Conservation (phyloP, 2,888 invertebrate species). For the Leucoma salicis region DNA sequence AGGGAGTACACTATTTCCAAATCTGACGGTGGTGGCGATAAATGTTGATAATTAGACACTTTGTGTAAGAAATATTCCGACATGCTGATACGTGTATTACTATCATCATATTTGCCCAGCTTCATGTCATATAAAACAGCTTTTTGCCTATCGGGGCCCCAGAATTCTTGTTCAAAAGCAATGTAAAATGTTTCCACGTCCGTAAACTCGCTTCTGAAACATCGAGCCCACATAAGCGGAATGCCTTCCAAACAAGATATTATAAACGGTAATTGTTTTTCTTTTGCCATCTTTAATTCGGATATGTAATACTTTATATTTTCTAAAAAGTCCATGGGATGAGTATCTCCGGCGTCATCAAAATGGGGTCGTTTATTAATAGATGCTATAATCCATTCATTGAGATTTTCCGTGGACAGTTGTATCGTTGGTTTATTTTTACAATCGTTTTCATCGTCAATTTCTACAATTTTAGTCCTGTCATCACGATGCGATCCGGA, state of each 20-base stretch:
- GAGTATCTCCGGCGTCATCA: constrained; percentile 67
- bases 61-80: constrained; percentile 76
- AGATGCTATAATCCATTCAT: constrained; percentile 68
- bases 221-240: constrained; percentile 75
- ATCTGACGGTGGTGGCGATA: constrained; percentile 72
- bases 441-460: constrained; percentile 57
- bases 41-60: constrained; percentile 71
- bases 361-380: constrained; percentile 70
- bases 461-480: constrained; percentile 63
- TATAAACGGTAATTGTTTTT: constrained; percentile 68
- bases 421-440: constrained; percentile 47
- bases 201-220: constrained; percentile 67
- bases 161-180: constrained; percentile 73
- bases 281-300: constrained; percentile 61
- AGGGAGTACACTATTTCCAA: constrained; percentile 74
- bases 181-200: constrained; percentile 59
- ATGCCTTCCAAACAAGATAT: constrained; percentile 73
- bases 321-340: constrained; percentile 75
- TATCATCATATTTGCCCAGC: constrained; percentile 70
- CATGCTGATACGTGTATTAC: constrained; percentile 62
- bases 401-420: constrained; percentile 62
- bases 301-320: constrained; percentile 68
- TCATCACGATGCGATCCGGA: constrained; percentile 46
- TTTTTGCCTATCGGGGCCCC: constrained; percentile 72
- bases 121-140: constrained; percentile 73